Conservation (phyloP, 2,797 vertebrate species). For the Picus viridis region DNA sequence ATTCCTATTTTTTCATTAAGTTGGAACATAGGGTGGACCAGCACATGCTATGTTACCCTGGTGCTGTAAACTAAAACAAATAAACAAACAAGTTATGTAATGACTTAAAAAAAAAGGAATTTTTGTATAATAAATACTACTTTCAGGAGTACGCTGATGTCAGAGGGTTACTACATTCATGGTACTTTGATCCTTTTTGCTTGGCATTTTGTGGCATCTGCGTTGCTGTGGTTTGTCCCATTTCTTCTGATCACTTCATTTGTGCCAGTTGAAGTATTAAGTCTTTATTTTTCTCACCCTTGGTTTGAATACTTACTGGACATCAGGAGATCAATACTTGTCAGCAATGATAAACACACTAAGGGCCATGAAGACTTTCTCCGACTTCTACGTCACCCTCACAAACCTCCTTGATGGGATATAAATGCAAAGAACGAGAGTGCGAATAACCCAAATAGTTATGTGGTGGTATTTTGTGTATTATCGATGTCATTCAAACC, state of each 20-base stretch:
- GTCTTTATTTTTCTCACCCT: not conserved
- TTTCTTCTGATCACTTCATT: not conserved
- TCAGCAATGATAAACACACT: not conserved
- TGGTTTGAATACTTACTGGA: not conserved
- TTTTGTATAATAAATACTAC: not conserved
- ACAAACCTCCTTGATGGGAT: not conserved
- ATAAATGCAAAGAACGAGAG: not conserved
- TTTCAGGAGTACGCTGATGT: not conserved
- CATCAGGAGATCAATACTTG: not conserved
- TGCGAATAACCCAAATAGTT: not conserved
- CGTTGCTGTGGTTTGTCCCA: not conserved
- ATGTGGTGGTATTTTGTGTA: not conserved
- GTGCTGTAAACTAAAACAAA: too few species aligned
- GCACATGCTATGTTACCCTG: not conserved
- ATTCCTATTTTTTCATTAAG: not conserved
- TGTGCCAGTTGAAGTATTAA: not conserved
- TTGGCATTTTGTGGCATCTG: not conserved
- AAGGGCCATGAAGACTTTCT: not conserved
- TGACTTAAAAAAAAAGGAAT: not conserved
- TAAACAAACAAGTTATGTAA: not conserved
- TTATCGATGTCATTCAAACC: not conserved
- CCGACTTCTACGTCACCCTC: not conserved
- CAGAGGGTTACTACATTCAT: not conserved
- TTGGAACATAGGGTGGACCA: not conserved
- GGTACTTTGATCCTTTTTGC: too few species aligned